phyloP scores from a whole-genome alignment of 1,140 invertebrate species.

The Papilio aristodemus region DNA sequence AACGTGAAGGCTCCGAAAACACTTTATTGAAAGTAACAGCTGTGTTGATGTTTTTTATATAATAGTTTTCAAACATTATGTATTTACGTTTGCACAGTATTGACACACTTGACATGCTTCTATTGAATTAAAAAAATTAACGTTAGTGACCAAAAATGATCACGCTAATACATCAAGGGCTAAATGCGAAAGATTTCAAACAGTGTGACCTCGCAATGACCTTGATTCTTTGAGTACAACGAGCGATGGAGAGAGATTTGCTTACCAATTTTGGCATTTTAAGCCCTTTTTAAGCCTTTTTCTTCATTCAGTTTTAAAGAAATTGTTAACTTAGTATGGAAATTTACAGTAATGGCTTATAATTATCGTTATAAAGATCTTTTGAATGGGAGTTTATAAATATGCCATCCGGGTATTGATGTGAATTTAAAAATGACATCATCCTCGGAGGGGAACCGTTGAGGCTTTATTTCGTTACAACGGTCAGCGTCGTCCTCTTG shows the following conservation, averaged over 20 bases:
- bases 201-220: too few relatives aligned
- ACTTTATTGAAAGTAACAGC: neutral
- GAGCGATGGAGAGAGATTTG: too few relatives aligned
- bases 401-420: conserved; percentile 9
- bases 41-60: neutral
- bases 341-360: neutral
- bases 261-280: too few relatives aligned
- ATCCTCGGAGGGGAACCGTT: neutral
- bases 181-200: too few relatives aligned
- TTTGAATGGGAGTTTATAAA: conserved; percentile 23
- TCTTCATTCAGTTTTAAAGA: too few relatives aligned
- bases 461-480: conserved; percentile 13
- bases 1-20: conserved; percentile 6
- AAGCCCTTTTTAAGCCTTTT: too few relatives aligned
- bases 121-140: too few relatives aligned
- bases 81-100: neutral
- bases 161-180: too few relatives aligned
- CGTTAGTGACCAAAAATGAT: too few relatives aligned
- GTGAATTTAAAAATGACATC: conserved; percentile 15
- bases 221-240: too few relatives aligned
- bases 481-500: neutral
- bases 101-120: too few relatives aligned
- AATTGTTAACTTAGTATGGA: too few relatives aligned
- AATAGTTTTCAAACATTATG: neutral
- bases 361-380: neutral